phyloP scores from a whole-genome alignment of 2,888 invertebrate genomes.

The Nephrotoma guestfalica region DNA sequence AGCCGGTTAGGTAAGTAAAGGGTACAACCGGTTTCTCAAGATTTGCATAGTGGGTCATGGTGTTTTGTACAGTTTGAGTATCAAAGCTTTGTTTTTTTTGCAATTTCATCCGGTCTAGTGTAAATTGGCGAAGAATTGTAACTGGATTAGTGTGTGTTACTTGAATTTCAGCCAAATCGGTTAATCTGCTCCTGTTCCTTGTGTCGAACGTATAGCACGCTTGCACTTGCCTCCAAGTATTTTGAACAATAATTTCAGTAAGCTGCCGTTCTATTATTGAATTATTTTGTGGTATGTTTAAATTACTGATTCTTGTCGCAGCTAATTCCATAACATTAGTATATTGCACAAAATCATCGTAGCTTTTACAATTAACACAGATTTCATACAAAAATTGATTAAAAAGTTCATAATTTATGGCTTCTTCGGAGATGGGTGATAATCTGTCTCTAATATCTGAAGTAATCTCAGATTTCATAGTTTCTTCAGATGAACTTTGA shows the following conservation, averaged over 20 bases:
- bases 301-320: not conserved
- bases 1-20: not conserved
- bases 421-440: not conserved
- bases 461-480: no score
- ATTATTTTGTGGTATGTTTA: not conserved
- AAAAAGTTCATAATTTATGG: not conserved
- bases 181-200: not conserved
- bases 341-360: not conserved
- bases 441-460: not conserved
- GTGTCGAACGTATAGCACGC: not conserved
- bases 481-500: no score
- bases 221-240: not conserved
- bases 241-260: not conserved
- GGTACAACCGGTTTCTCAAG: not conserved
- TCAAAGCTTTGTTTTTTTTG: not conserved
- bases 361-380: not conserved
- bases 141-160: not conserved
- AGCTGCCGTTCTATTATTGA: not conserved
- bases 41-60: not conserved
- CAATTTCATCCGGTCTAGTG: not conserved
- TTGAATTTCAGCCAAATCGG: not conserved
- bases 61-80: not conserved
- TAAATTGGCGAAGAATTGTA: not conserved
- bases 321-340: not conserved
- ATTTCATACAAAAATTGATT: not conserved